These are phyloP conservation scores for Rhinophrynus dorsalis DNA, from an alignment of 2,797 vertebrate genomes.

Conservation along the genomic window DNA sequence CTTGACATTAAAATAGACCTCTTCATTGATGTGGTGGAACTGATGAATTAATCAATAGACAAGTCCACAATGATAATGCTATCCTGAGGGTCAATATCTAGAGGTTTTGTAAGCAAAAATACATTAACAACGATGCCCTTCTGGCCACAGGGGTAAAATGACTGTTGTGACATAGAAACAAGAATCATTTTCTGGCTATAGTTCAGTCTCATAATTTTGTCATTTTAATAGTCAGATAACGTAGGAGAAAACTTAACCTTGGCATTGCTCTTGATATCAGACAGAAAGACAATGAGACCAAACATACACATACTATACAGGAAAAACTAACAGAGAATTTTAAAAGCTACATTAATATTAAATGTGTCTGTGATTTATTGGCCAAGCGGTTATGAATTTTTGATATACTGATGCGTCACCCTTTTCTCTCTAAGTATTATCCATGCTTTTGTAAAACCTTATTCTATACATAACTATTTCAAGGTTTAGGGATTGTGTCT, in stretches of 20 bases:
- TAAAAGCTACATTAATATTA: conserved; percentile 48
- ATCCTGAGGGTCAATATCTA: conserved; percentile 13
- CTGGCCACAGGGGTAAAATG: conserved; percentile 2
- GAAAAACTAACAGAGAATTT: conserved; percentile 50
- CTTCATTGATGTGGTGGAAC: neutral
- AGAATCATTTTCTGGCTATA: conserved; percentile 12
- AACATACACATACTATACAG: conserved; percentile 38
- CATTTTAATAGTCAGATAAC: conserved; percentile 31
- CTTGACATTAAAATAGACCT: conserved; percentile 1
- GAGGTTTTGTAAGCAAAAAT: conserved; percentile 11
- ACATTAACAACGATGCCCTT: conserved; percentile 19
- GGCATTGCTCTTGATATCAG: conserved; percentile 26
- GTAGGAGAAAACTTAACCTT: conserved; percentile 38
- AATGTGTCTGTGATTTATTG: conserved; percentile 45
- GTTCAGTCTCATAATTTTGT: conserved; percentile 31
- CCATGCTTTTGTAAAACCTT: conserved; percentile 25
- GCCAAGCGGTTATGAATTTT: conserved; percentile 45
- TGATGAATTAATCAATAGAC: conserved; percentile 36
- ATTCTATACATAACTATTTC: conserved; percentile 25
- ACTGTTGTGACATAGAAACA: neutral
- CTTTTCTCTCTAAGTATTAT: conserved; percentile 30
- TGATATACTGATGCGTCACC: conserved; percentile 45
- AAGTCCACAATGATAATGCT: conserved; percentile 10
- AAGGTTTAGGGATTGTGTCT: neutral
- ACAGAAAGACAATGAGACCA: conserved; percentile 6